A percentile compares a stretch with the other conserved stretches of the same genome.
Evolutionary conservation across 2,797 vertebrate species (phyloP).

Genomic region (Trematomus bernacchii): DNA sequence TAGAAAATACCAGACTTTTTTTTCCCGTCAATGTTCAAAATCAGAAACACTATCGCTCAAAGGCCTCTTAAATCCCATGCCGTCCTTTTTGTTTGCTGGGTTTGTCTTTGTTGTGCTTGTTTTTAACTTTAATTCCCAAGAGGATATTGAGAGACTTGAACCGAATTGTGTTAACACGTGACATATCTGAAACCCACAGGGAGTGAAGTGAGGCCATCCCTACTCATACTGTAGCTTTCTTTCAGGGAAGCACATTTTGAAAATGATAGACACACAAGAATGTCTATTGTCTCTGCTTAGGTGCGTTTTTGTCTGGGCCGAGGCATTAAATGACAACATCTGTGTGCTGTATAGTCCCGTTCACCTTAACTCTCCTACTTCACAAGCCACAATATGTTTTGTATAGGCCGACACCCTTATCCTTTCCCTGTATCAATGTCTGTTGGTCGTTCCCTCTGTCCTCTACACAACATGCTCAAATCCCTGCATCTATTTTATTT

Average conservation of each 20-base stretch:
- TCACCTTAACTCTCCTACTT: conserved; percentile 2
- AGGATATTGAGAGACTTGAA: conserved; percentile 38
- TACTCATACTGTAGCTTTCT: conserved; percentile 21
- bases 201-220: conserved; percentile 18
- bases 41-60: conserved; percentile 2
- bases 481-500: background rate
- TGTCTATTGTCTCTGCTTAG: conserved; percentile 53
- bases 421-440: conserved; percentile 27
- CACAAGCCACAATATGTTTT: conserved; percentile 19
- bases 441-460: background rate
- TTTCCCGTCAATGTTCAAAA: conserved; percentile 11
- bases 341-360: conserved; percentile 42
- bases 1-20: background rate
- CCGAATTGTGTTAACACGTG: conserved; percentile 34
- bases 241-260: conserved; percentile 30
- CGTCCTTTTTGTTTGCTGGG: conserved; percentile 44
- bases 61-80: conserved; percentile 51
- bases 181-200: conserved; percentile 39
- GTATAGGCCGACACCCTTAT: conserved; percentile 28
- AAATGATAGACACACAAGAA: conserved; percentile 62
- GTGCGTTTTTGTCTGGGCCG: conserved; percentile 46
- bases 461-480: background rate
- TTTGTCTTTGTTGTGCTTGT: conserved; percentile 61
- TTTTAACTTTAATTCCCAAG: conserved; percentile 38
- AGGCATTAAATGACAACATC: conserved; percentile 50